phyloP scores from a whole-genome alignment of 2,113 vertebrate species.

The Myrmophylax atrothorax region DNA sequence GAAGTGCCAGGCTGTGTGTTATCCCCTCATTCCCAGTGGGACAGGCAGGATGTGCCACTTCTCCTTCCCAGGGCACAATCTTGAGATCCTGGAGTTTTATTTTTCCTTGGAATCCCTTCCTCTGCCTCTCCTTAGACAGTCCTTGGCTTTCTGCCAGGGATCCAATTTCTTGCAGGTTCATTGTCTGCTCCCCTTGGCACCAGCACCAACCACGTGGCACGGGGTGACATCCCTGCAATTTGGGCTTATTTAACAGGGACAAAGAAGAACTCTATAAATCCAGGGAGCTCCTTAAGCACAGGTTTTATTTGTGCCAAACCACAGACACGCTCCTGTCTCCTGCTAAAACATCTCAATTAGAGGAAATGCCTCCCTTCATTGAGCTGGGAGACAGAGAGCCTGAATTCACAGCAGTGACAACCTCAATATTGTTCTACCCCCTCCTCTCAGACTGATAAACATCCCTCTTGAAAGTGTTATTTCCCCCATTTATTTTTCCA shows the following conservation, averaged over 20 bases:
- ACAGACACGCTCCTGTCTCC: background rate
- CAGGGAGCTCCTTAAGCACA: background rate
- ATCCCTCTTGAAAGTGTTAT: background rate
- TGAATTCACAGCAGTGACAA: background rate
- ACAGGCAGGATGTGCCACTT: background rate
- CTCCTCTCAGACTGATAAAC: background rate
- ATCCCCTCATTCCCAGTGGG: background rate
- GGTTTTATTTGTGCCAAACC: background rate
- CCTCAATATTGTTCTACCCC: background rate
- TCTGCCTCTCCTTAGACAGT: background rate
- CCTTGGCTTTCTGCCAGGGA: background rate
- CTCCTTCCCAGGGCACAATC: background rate
- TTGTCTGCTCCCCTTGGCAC: background rate
- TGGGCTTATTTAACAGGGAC: background rate
- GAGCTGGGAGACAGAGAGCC: background rate
- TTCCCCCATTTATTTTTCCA: fast-evolving
- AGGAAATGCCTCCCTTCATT: fast-evolving
- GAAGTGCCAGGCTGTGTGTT: background rate
- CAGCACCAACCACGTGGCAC: background rate
- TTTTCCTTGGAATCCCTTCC: background rate
- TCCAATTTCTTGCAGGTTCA: background rate
- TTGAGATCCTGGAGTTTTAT: background rate
- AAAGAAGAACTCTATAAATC: background rate
- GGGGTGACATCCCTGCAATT: fast-evolving
- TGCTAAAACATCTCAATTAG: fast-evolving